Base-by-base conservation (phyloP, 2,888 invertebrate species). In the Petrolisthes cinctipes region DNA sequence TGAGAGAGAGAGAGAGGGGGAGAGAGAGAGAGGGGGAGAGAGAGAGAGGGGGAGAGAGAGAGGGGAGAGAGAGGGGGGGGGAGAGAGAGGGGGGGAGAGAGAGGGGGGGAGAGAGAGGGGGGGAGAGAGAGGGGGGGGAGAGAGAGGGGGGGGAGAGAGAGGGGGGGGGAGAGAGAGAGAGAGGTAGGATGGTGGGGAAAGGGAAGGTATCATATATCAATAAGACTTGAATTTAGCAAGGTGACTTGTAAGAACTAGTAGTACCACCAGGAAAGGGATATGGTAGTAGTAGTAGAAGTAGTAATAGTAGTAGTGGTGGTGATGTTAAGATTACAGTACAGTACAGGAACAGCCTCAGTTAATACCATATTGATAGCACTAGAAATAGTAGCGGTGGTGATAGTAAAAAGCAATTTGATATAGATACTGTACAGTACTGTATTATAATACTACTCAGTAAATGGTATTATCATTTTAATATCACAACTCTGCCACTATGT, bases 71-170 rank as follows among this genome's bases (percentile, higher is more conserved):
- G 71, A 71, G 9, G n/a, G 71, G n/a, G 9, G n/a, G 71, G n/a
- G 9, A 17, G 71, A 71, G 9, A 17, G 71, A 71, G 9, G n/a
- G 71, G n/a, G 5, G n/a, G 71, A 71, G 5, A 17, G 71, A 71
- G 9, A 17, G 71, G 20, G 11, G 20, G 71, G 20, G 11, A 71
- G 71, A 71, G 7, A 17, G 71, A 71, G 7, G n/a, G 7, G 5
- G n/a, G 20, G n/a, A 20, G n/a, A 5, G n/a, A 20, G n/a, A 20
- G n/a, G 4, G n/a, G 71, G n/a, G 71, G n/a, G 71, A 71, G 71
- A 71, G 71, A 71, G 71, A 71, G 71, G n/a, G 71, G n/a, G 71
- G 61, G n/a, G 71, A 53, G 78, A 78, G 51, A 78, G 54, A 78
- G 53, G 51, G 56, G 17, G 54, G 17, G 54, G 11, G 79, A 53